Base-by-base conservation (phyloP, 2,797 vertebrate species). In the Phataginus tetradactyla region DNA sequence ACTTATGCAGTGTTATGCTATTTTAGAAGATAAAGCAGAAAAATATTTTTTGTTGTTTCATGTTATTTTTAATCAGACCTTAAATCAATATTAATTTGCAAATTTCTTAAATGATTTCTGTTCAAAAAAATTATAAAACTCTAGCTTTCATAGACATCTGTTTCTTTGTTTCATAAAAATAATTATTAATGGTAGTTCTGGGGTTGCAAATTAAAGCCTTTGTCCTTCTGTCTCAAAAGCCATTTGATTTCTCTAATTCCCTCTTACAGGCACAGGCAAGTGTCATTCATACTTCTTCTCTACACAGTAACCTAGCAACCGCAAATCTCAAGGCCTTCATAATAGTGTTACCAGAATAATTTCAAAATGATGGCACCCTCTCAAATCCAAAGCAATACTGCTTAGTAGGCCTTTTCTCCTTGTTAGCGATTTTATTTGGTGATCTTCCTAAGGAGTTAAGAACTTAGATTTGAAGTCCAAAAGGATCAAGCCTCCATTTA, bases 271-370 rank as follows among this genome's bases (percentile, higher is more conserved):
- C 23, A 7, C 17, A 95, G 59, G 29, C 17, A 91, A 75, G 11
- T 79, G 6, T 21, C 69, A 79, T 27, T 92, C 49, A 85, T 2
- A 29, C 20, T 71, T 89, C 29, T 64, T 85, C 59, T 66, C 59
- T 39, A 34, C 13, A 34, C 2, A 86, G 95, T 92, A 94, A 53
- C 42, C 75, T 79, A 96, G 53, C 63, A 97, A 93, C 68, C 83
- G 21, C 34, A 94, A 75, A 63, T 69, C 86, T 57, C 34, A 97
- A 88, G 20, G 17, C 1, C 4, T 83, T 84, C 49, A 53, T 32
- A 57, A 63, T n/a, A 61, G 0, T 32, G 27, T 69, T 53, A 4
- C 86, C 12, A 57, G 29, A 95, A 83, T 92, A 94, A 72, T 81
- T 94, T 89, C 68, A 63, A 29, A 97, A 89, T 34, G 18, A 86